Base-by-base conservation (phyloP, 53 echinoderm and acorn worm species). In the Crossaster papposus region DNA sequence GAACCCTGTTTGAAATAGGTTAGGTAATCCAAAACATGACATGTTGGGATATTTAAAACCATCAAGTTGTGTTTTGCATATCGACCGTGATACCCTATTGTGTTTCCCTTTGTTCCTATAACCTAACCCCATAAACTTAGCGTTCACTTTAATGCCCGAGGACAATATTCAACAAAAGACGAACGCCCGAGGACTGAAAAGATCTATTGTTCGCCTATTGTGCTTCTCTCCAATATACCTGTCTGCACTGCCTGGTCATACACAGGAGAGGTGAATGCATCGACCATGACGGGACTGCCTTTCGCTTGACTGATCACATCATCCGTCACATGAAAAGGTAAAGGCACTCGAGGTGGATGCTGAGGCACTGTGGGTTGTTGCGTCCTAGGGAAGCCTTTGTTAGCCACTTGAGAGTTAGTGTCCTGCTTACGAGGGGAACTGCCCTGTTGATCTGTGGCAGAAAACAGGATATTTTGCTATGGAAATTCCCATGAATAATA, bases 211-310 rank as follows among this genome's bases (percentile, higher is more conserved):
- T n/a, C n/a, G n/a, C 44, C 44, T 44, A 44, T 44, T 44, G 44
- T 44, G 44, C 44, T 44, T 9, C 9, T 44, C 6, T 44, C 35
- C 33, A 14, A 62, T 79, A 65, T 82, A 94, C 94, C 97, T 92
- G 97, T 97, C 78, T 97, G 97, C 31, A 95, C 93, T 30, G 92
- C 92, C 58, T 94, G 92, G n/a, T 97, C 94, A 89, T 89, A 81
- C 54, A 95, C 88, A 22, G 92, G 92, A 34, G 94, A 95, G 22
- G 92, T 92, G 23, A 91, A 81, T 17, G 86, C 91, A 94, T 94
- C 95, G 53, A 77, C 78, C 72, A 63, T 79, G 52, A 54, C 13
- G n/a, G 89, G 30, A 14, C 72, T 20, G 24, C 31, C 37, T 17
- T 23, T 33, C 33, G 31, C 81, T 23, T 82, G 83, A 83, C 38